Base-by-base conservation (phyloP, 2,113 vertebrate genomes). In the Puntigrus tetrazona region DNA sequence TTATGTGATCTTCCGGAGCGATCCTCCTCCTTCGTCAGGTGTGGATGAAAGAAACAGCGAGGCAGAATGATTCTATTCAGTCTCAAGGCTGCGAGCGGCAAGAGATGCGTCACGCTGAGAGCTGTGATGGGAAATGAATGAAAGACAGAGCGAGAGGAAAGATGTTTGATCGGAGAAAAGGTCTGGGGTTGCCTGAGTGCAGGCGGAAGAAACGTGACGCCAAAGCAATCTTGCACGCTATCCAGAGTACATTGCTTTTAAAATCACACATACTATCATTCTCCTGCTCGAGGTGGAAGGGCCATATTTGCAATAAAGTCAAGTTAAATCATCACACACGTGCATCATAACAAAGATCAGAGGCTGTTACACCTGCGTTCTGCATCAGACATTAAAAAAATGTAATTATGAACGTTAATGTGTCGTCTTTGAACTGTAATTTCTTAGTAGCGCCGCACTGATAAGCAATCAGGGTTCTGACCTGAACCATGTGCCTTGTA, bases 41-140 rank as follows among this genome's bases (percentile, higher is more conserved):
- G 27, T 29, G 72, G 25, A 75, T 75, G 43, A 75, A 50, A 5
- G 73, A 61, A 20, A 7, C 8, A 8, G n/a, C 1, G 34, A 27
- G 14, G 11, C 36, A 74, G 57, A 16, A n/a, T 34, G 7, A 43
- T 43, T 74, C n/a, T 43, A 11, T 74, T 76, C 57, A 84, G 43
- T 50, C 65, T 78, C 59, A 69, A 84, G 83, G 83, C 10, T 77
- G 73, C 27, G 34, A 67, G 41, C 25, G 70, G 38, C 34, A 43
- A 74, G 69, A 61, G 16, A 74, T 47, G 72, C 34, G 47, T 84
- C 75, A 84, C 50, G 57, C 43, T 11, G 43, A 75, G 25, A 75
- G 73, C 73, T 20, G 73, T 75, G 25, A 29, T 75, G 16, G 65
- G 41, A 25, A 75, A 50, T 31, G 52, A 59, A n/a, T 7, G 50